These are phyloP conservation scores for Picus viridis DNA, from an alignment of 2,797 vertebrate species.

Conservation along the genomic window DNA sequence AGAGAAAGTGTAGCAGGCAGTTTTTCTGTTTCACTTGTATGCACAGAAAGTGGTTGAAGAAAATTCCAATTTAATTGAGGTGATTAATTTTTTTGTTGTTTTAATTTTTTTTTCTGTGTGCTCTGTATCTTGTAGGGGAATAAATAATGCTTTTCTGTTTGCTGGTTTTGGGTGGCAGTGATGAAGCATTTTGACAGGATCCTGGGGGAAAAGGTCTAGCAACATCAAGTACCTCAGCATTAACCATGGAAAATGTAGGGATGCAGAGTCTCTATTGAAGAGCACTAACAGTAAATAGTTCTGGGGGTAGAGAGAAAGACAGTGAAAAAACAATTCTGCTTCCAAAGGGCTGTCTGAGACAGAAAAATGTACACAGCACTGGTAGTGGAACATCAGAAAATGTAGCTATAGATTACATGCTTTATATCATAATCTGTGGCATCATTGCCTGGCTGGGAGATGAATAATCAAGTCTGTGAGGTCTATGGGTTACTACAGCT, in stretches of 20 bases:
- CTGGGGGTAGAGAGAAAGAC: neutral
- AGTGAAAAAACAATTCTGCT: neutral
- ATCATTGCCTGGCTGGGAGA: neutral
- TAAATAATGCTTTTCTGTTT: neutral
- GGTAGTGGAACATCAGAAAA: neutral
- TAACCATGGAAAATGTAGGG: neutral
- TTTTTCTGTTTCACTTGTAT: neutral
- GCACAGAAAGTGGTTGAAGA: accelerated
- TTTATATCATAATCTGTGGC: neutral
- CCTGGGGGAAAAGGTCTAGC: neutral
- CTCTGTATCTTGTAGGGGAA: neutral
- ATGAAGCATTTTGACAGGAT: neutral
- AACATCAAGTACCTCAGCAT: neutral
- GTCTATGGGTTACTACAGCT: neutral
- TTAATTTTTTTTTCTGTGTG: neutral
- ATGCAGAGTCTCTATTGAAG: neutral
- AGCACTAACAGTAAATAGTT: neutral
- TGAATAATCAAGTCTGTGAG: neutral
- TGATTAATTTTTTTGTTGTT: neutral
- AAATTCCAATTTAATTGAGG: neutral
- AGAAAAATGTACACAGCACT: neutral
- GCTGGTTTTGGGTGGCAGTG: neutral
- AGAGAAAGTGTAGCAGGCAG: neutral
- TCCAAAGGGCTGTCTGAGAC: neutral
- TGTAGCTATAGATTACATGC: neutral